Percentiles rank a stretch among this genome's conserved stretches.
Conservation (phyloP, 2,113 vertebrate species). For the Micronycteris hirsuta region DNA sequence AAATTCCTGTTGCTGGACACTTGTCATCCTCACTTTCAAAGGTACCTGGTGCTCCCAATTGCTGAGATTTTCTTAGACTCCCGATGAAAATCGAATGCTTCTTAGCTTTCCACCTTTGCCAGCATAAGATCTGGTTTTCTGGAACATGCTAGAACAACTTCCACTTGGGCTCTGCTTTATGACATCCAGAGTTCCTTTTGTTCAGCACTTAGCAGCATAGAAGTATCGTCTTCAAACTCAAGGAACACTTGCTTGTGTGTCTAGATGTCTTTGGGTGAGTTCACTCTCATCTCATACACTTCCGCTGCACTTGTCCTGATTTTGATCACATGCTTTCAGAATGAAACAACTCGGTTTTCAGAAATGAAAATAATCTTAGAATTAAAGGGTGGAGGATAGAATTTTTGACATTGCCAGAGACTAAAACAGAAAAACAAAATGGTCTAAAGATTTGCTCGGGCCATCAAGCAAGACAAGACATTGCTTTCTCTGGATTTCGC, state of each 20-base stretch:
- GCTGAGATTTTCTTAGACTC: not conserved
- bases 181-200: not conserved
- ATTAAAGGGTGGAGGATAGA: not conserved
- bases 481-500: not conserved
- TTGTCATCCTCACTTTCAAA: not conserved
- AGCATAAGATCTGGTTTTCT: not conserved
- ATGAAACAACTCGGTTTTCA: not conserved
- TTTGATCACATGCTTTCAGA: not conserved
- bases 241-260: not conserved
- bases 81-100: not conserved
- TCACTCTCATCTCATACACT: not conserved
- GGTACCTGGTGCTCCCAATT: not conserved
- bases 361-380: slow-evolving; percentile 17
- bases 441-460: not conserved
- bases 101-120: not conserved
- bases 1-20: not conserved
- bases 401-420: not conserved
- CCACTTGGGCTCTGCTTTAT: not conserved
- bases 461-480: not conserved
- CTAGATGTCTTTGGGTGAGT: not conserved
- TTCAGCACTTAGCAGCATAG: not conserved
- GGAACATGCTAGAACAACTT: not conserved
- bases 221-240: not conserved
- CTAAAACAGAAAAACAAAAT: not conserved
- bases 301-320: not conserved